These are phyloP conservation scores for Acrocera orbiculus DNA, from an alignment of 2,888 invertebrate genomes.

Conservation along the genomic window DNA sequence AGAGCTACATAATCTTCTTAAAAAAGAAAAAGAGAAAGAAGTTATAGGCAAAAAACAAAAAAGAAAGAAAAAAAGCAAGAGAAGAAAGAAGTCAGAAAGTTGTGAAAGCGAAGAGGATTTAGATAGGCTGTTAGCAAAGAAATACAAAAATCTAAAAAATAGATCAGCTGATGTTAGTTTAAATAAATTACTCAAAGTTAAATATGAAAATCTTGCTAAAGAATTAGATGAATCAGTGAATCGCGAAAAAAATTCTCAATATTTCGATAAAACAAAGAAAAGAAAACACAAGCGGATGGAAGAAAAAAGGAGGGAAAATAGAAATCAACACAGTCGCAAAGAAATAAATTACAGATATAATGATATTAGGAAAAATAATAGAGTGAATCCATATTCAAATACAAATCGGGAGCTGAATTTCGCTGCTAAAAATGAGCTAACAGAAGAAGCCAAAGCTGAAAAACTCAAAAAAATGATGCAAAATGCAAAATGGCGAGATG, in stretches of 20 bases:
- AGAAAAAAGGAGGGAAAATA: background rate
- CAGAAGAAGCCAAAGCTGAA: conserved; percentile 49
- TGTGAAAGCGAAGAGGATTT: conserved; percentile 33
- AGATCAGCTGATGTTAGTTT: conserved; percentile 19
- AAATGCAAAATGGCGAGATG: conserved; percentile 55
- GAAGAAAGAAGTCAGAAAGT: conserved; percentile 15
- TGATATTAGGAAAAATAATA: background rate
- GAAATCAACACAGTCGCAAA: background rate
- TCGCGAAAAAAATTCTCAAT: conserved; percentile 9
- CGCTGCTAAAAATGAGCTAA: conserved; percentile 24
- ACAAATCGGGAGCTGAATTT: background rate
- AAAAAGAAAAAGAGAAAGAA: conserved; percentile 34
- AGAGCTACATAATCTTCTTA: conserved; percentile 61
- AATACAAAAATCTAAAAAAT: conserved; percentile 47
- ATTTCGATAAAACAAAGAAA: background rate
- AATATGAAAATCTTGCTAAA: conserved; percentile 27
- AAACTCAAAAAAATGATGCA: conserved; percentile 64
- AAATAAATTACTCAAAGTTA: conserved; percentile 23
- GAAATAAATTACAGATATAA: background rate
- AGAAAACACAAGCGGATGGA: background rate
- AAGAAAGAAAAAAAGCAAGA: conserved; percentile 16
- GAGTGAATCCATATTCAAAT: background rate
- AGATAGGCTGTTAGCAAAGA: conserved; percentile 50
- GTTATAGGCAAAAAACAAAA: conserved; percentile 21
- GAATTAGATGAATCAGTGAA: conserved; percentile 26